phyloP scores from a whole-genome alignment of 2,888 invertebrate species.

The Dryobota labecula region DNA sequence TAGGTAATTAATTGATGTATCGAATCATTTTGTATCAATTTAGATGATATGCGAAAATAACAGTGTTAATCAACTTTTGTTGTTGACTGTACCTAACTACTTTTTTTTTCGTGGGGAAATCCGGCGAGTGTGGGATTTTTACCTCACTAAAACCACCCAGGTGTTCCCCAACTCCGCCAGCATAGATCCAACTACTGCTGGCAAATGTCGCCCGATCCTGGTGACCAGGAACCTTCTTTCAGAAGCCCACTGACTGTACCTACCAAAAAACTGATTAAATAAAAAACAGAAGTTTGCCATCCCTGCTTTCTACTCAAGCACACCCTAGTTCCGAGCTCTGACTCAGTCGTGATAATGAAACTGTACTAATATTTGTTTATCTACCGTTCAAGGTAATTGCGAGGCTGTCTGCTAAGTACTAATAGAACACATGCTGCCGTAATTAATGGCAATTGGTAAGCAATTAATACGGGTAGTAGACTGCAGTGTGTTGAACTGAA shows the following conservation, averaged over 20 bases:
- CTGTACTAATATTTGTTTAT: slow-evolving; percentile 43
- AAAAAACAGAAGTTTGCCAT: not conserved
- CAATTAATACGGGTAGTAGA: slow-evolving; percentile 36
- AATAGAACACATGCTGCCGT: slow-evolving; percentile 44
- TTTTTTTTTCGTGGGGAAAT: too few relatives aligned
- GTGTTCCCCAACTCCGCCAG: too few relatives aligned
- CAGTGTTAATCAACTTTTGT: not conserved
- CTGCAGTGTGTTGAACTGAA: slow-evolving; percentile 20
- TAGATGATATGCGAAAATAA: not conserved
- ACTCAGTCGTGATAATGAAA: slow-evolving; percentile 53
- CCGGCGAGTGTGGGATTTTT: too few relatives aligned
- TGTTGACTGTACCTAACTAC: not conserved
- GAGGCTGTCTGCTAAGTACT: slow-evolving; percentile 30
- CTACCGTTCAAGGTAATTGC: slow-evolving; percentile 42
- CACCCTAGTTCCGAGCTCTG: slow-evolving; percentile 22
- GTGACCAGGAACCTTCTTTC: too few relatives aligned
- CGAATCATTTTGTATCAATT: not conserved
- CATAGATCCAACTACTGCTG: too few relatives aligned
- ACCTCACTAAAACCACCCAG: too few relatives aligned
- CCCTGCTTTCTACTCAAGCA: slow-evolving; percentile 27
- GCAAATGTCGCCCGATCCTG: too few relatives aligned
- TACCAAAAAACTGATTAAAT: not conserved
- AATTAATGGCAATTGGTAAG: slow-evolving; percentile 51
- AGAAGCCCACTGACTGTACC: too few relatives aligned
- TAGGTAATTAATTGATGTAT: too few relatives aligned